Conservation (phyloP, 2,888 invertebrate species). For the Caenorhabditis imperialis region DNA sequence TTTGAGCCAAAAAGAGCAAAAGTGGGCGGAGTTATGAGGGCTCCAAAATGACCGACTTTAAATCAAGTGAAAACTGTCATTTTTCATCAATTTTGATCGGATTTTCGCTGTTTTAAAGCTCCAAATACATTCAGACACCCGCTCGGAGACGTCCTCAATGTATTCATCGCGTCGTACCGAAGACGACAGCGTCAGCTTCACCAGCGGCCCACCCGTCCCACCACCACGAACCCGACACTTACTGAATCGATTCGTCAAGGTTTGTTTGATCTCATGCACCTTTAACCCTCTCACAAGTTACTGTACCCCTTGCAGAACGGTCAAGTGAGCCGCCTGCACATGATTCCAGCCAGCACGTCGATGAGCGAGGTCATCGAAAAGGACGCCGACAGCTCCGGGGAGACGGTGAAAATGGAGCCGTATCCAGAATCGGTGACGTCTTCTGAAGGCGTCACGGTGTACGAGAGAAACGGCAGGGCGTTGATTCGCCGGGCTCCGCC, state of each 20-base stretch:
- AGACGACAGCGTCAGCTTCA: conserved; percentile 39
- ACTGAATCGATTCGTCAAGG: conserved; percentile 16
- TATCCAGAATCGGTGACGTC: conserved; percentile 40
- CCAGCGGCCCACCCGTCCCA: conserved; percentile 43
- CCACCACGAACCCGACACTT: conserved; percentile 27
- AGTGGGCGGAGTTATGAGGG: too few species aligned
- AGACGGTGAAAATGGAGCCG: conserved; percentile 30
- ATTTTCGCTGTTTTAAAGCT: too few species aligned
- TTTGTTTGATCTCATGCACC: not conserved
- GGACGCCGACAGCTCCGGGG: conserved; percentile 46
- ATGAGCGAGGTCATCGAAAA: conserved; percentile 18
- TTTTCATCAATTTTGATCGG: too few species aligned
- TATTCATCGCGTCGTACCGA: conserved; percentile 40
- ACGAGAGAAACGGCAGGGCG: conserved; percentile 19
- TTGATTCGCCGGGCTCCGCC: conserved; percentile 42
- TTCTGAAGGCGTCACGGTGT: conserved; percentile 34
- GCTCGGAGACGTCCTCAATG: conserved; percentile 48
- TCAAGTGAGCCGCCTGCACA: conserved; percentile 14
- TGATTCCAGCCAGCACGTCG: conserved; percentile 35
- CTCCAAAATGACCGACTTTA: too few species aligned
- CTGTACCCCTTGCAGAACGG: conserved; percentile 11
- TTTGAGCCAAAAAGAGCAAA: too few species aligned
- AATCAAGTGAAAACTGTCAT: too few species aligned
- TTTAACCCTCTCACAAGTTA: not conserved
- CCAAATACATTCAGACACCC: conserved; percentile 16